Evolutionary conservation across 2,888 invertebrate genomes (phyloP).

Genomic region (Mesodorylaimus sp.): DNA sequence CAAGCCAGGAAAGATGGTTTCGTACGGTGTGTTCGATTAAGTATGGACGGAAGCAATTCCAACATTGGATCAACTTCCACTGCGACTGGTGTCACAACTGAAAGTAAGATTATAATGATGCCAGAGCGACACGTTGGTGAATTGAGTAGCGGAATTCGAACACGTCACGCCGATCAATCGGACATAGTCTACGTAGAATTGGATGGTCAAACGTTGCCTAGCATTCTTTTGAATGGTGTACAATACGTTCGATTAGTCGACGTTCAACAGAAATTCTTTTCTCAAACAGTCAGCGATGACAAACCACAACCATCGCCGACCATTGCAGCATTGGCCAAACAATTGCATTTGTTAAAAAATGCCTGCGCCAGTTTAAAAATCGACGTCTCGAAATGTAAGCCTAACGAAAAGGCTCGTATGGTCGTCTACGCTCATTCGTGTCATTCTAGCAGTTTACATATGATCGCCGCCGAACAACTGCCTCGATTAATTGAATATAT

Average conservation of each 20-base stretch:
- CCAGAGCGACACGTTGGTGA: background rate
- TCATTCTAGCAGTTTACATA: background rate
- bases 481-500: background rate
- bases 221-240: background rate
- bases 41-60: background rate
- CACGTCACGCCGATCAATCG: constrained; percentile 4
- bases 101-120: background rate
- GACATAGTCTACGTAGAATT: constrained; percentile 7
- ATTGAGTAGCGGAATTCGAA: constrained; percentile 2
- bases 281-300: background rate
- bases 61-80: background rate
- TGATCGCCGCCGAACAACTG: background rate
- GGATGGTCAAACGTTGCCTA: background rate
- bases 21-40: constrained; percentile 1
- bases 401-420: constrained; percentile 7
- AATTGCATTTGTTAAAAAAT: background rate
- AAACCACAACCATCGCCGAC: background rate
- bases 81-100: background rate
- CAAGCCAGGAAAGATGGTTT: constrained; percentile 3
- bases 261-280: background rate
- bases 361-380: background rate
- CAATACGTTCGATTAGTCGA: constrained; percentile 9
- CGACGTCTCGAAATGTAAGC: background rate
- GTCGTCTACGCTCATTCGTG: constrained; percentile 6
- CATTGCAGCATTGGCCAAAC: background rate